A percentile compares a stretch with the other conserved stretches of the same genome.
Conservation (phyloP, 1,140 invertebrate genomes). For the Cheumatopsyche charites region DNA sequence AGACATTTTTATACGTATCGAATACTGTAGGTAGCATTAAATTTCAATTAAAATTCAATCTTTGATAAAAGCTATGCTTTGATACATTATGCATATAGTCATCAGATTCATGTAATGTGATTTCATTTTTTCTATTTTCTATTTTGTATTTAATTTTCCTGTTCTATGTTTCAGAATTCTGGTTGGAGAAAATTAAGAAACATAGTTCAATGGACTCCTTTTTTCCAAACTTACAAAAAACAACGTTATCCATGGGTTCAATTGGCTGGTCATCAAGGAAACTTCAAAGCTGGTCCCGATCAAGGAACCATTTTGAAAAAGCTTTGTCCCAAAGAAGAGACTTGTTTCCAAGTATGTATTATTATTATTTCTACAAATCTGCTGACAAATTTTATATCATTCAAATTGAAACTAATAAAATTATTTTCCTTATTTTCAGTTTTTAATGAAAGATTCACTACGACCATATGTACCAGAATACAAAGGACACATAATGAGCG, state of each 20-base stretch:
- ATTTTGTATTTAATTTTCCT: no score
- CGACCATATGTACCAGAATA: slow-evolving; percentile 90
- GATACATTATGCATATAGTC: no score
- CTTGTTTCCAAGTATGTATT: slow-evolving; percentile 72
- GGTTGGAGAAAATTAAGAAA: slow-evolving; percentile 92
- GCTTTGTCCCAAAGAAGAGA: slow-evolving; percentile 85
- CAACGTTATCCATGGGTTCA: slow-evolving; percentile 96
- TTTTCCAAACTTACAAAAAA: slow-evolving; percentile 96
- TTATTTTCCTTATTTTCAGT: slow-evolving; percentile 60
- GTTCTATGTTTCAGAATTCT: slow-evolving; percentile 72
- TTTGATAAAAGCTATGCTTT: no score
- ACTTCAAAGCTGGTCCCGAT: slow-evolving; percentile 91
- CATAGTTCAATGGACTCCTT: slow-evolving; percentile 94
- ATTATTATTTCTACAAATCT: slow-evolving; percentile 23
- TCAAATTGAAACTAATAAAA: neutral
- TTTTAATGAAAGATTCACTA: slow-evolving; percentile 86
- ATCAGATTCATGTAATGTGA: no score
- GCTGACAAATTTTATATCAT: neutral
- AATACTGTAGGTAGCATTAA: no score
- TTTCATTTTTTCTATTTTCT: no score
- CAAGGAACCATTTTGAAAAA: slow-evolving; percentile 95
- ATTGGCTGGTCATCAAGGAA: slow-evolving; percentile 90
- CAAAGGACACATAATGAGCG: slow-evolving; percentile 79
- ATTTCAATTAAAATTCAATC: no score
- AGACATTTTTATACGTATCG: no score